phyloP scores from a whole-genome alignment of 1,140 invertebrate species.

The Caenorhabditis remanei region DNA sequence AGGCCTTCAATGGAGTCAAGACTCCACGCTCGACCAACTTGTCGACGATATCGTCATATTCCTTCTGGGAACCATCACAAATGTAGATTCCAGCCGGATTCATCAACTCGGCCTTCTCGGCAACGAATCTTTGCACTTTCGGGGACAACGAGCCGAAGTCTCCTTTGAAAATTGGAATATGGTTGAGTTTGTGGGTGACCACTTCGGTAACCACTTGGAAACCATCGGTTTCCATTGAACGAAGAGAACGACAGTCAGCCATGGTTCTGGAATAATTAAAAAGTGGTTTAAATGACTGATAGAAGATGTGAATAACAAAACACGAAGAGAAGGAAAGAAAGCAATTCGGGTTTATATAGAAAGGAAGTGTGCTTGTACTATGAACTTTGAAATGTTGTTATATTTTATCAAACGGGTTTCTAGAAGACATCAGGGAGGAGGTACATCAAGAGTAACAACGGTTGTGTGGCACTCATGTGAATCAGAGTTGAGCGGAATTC shows the following conservation, averaged over 20 bases:
- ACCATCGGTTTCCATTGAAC: conserved; percentile 69
- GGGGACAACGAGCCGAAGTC: conserved; percentile 74
- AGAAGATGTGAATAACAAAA: neutral
- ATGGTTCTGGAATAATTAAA: conserved; percentile 49
- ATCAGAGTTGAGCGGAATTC: too few species aligned
- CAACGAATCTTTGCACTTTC: conserved; percentile 75
- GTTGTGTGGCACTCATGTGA: too few species aligned
- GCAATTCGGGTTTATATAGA: too few species aligned
- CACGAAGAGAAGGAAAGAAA: too few species aligned
- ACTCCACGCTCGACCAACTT: conserved; percentile 76
- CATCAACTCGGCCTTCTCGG: conserved; percentile 75
- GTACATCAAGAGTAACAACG: too few species aligned
- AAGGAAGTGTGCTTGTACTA: too few species aligned
- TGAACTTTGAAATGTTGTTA: too few species aligned
- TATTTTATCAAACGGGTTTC: too few species aligned
- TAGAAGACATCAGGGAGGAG: too few species aligned
- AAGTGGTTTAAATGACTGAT: neutral
- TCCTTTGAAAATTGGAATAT: conserved; percentile 71
- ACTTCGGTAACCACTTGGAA: conserved; percentile 76
- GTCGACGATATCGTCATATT: conserved; percentile 77
- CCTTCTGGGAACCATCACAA: conserved; percentile 78
- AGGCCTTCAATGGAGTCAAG: conserved; percentile 71
- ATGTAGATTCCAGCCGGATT: conserved; percentile 78
- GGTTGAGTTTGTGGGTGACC: conserved; percentile 71
- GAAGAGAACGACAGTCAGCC: conserved; percentile 49